Percentiles rank a stretch among this genome's conserved stretches.
Evolutionary conservation across 1,140 invertebrate genomes (phyloP).

Genomic region (Platyura marginata): DNA sequence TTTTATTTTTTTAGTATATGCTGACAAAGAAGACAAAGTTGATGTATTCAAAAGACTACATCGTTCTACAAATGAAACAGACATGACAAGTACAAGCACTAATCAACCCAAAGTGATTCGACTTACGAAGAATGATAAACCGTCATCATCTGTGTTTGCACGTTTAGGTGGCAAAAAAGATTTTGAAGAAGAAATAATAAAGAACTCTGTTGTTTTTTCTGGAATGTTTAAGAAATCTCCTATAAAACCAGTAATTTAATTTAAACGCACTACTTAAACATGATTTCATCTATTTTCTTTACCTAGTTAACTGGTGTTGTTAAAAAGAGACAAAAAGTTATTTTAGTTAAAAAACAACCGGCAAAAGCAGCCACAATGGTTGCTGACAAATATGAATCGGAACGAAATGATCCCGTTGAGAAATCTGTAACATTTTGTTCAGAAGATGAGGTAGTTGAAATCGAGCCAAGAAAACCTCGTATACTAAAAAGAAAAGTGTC

Average conservation of each 20-base stretch:
- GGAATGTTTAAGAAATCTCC: constrained; percentile 15
- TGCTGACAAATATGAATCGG: constrained; percentile 7
- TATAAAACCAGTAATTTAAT: neutral
- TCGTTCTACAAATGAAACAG: constrained; percentile 1
- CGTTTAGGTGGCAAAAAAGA: constrained; percentile 16
- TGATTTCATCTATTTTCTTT: too few species aligned
- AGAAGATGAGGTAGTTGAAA: constrained; percentile 21
- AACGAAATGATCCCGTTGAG: constrained; percentile 14
- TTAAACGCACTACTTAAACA: too few species aligned
- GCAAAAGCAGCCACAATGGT: constrained; percentile 14
- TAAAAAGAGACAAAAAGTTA: constrained; percentile 15
- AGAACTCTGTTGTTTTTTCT: neutral
- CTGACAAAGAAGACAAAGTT: constrained; percentile 16
- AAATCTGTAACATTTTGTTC: constrained; percentile 22
- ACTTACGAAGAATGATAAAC: constrained; percentile 2
- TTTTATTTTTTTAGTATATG: constrained; percentile 17
- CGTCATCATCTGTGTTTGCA: constrained; percentile 17
- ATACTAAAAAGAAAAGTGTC: too few species aligned
- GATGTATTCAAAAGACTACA: constrained; percentile 15
- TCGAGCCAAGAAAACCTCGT: too few species aligned
- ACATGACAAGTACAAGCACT: neutral
- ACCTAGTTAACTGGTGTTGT: too few species aligned
- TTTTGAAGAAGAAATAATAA: neutral
- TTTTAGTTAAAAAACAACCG: constrained; percentile 21
- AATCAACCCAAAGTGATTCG: too few species aligned